Percentiles rank a stretch among this genome's conserved stretches.
phyloP scores from a whole-genome alignment of 2,797 vertebrate species.

The Anguilla obscura region DNA sequence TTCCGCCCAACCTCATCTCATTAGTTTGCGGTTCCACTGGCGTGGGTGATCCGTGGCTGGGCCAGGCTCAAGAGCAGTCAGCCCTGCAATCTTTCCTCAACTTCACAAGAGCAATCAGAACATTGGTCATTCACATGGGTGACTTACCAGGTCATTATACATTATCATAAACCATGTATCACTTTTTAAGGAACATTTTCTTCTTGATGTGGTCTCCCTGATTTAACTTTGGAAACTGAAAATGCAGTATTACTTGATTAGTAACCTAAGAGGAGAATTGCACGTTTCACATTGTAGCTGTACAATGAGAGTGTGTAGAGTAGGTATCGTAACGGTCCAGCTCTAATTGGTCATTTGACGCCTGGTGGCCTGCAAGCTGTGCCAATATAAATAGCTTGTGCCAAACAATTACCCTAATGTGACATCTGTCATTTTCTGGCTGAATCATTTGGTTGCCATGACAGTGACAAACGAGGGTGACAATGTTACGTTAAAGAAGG shows the following conservation, averaged over 20 bases:
- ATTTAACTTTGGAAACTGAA: neutral
- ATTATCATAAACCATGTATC: neutral
- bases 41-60: neutral
- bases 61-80: neutral
- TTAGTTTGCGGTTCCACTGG: neutral
- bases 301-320: neutral
- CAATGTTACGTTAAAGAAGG: neutral
- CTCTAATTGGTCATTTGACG: neutral
- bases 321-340: neutral
- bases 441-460: neutral
- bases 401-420: conserved; percentile 6
- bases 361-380: neutral
- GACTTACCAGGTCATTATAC: neutral
- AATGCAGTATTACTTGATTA: neutral
- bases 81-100: neutral
- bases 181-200: neutral
- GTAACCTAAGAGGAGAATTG: neutral
- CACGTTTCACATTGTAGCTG: neutral
- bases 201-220: neutral
- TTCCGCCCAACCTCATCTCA: neutral
- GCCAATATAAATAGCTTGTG: neutral
- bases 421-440: neutral
- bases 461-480: neutral
- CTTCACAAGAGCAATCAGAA: neutral
- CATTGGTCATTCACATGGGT: neutral